Evolutionary conservation across 1,140 invertebrate genomes (phyloP), one percentile per base, ranked within the genome.

Genomic region (Bathynomus jamesi): DNA sequence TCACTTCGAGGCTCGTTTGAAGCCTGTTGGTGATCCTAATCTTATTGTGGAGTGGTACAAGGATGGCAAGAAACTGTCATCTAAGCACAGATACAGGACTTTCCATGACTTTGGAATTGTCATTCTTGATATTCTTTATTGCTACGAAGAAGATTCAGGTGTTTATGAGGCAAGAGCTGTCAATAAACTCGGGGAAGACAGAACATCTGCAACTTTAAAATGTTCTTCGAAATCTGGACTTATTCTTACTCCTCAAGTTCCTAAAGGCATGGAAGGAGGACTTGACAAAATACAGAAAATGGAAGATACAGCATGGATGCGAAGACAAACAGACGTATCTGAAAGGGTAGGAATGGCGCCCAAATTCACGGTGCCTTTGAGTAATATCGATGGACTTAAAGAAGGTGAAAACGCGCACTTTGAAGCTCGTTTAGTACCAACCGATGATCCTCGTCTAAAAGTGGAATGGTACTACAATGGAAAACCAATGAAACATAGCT

Each of bases 71-170:
- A 94, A 94, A 81, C 83, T 96, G 75, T 91, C 91, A 0, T 90
- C 92, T 81, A 95, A 95, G 28, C 94, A 97, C 84, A 89, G 95
- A 71, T 98, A 95, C 81, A 88, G 94, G 78, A 96, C 94, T 62
- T 95, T 96, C 89, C 94, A 98, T 81, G 95, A 99, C 81, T 98
- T 98, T 83, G 95, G 85, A 40, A 95, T 96, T 80, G 95, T 98
- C 30, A 95, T 96, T 78, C 85, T 99, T 71, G 95, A 98, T 79
- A 96, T 99, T 72, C 83, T 98, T 0, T 98, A 97, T 81, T 96
- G 94, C 78, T 98, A 97, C 80, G 93, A 94, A 82, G 95, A 98
- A 84, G 97, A 99, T 82, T 95, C 93, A 63, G 95, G 96, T 30
- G 87, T 90, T 24, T 96, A 95, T 79, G 93, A 95, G 84, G 95